Conservation (phyloP, 2,888 invertebrate species). For the Morinoia aosen region DNA sequence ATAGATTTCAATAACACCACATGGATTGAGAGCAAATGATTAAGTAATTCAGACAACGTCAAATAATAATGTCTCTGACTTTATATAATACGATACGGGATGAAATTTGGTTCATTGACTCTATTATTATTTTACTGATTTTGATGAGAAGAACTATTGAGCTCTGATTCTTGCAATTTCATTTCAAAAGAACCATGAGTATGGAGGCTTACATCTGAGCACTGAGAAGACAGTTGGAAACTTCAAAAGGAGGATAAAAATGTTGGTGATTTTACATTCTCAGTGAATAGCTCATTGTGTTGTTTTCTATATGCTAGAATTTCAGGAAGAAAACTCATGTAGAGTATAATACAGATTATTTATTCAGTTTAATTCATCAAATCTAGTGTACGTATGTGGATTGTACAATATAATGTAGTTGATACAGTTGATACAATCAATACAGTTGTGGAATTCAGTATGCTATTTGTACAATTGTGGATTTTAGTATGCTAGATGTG, state of each 20-base stretch:
- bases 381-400: no score
- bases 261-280: neutral
- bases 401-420: no score
- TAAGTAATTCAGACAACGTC: neutral
- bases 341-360: neutral
- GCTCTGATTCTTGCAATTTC: neutral
- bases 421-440: no score
- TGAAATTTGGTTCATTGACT: neutral
- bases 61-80: neutral
- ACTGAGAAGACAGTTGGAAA: neutral
- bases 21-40: no score
- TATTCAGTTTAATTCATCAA: no score
- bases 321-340: neutral
- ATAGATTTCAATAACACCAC: no score
- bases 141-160: neutral
- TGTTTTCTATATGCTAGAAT: neutral
- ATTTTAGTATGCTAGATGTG: no score
- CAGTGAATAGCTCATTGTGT: neutral
- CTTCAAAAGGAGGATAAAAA: neutral
- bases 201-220: neutral
- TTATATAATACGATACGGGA: neutral
- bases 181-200: neutral
- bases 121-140: neutral
- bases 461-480: no score
- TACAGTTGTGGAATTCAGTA: no score